These are phyloP conservation scores for Temnothorax nylanderi DNA, from an alignment of 1,140 invertebrate species.

Conservation along the genomic window DNA sequence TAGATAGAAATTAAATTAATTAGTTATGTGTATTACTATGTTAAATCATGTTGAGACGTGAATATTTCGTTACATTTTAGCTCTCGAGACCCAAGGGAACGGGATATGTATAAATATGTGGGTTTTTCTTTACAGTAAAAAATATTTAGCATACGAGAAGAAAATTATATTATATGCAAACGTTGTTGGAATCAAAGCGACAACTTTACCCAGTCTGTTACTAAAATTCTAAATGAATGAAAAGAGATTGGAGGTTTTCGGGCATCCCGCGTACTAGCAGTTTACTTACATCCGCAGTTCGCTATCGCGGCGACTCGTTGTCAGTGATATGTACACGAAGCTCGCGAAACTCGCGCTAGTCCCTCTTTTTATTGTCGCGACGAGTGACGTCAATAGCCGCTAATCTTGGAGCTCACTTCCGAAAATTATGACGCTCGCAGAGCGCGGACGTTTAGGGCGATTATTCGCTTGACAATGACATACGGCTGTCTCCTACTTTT, in stretches of 20 bases:
- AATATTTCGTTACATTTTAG: constrained; percentile 6
- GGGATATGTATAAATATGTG: background rate
- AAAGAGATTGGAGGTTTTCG: background rate
- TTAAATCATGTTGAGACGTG: background rate
- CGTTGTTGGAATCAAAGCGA: background rate
- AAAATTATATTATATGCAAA: background rate
- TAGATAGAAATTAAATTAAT: constrained; percentile 24
- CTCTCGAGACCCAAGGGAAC: background rate
- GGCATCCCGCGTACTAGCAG: too few species aligned
- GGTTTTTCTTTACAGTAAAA: background rate
- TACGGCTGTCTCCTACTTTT: background rate
- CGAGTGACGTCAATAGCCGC: constrained; percentile 70
- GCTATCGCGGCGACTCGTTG: constrained; percentile 59
- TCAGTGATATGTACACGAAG: constrained; percentile 39
- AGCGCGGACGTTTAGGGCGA: constrained; percentile 51
- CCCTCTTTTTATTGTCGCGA: constrained; percentile 71
- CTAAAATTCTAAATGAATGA: background rate
- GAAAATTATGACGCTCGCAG: constrained; percentile 67
- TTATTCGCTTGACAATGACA: constrained; percentile 68
- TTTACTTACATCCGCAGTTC: constrained; percentile 18
- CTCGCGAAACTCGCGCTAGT: constrained; percentile 40
- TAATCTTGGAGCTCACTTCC: constrained; percentile 70
- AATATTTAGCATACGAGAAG: background rate
- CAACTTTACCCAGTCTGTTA: background rate
- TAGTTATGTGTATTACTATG: constrained; percentile 5